Evolutionary conservation across 2,797 vertebrate genomes (phyloP).

Genomic region (Chloroceryle amazona): DNA sequence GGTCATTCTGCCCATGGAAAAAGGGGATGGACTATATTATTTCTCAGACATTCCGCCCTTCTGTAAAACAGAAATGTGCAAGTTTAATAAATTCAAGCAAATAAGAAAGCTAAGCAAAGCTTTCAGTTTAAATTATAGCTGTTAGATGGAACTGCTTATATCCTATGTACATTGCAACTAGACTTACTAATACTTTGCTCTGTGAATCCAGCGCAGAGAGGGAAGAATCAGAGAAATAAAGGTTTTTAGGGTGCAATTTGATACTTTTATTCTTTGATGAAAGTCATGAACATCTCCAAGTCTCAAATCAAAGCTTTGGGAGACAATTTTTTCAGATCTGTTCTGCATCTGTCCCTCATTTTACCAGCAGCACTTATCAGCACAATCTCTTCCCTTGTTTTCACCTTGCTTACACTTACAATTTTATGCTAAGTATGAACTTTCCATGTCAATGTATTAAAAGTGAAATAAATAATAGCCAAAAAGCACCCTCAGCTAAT

Average conservation of each 20-base stretch:
- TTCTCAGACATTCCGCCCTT: neutral
- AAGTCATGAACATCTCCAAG: neutral
- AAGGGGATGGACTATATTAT: neutral
- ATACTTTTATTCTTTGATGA: neutral
- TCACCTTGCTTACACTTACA: neutral
- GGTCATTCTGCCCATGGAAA: neutral
- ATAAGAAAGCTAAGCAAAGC: neutral
- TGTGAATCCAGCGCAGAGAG: neutral
- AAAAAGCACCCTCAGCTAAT: neutral
- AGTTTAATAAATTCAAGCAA: neutral
- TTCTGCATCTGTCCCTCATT: neutral
- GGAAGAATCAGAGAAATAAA: neutral
- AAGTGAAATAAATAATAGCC: neutral
- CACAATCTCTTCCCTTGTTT: neutral
- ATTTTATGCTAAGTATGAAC: neutral
- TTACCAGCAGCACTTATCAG: neutral
- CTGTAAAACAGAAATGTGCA: neutral
- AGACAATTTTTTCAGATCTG: neutral
- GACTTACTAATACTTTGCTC: neutral
- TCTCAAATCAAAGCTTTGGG: neutral
- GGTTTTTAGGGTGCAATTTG: neutral
- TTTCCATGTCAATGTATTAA: neutral
- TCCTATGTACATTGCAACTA: neutral
- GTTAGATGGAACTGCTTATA: neutral
- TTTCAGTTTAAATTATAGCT: neutral